Percentiles rank a stretch among this genome's conserved stretches.
Evolutionary conservation across 92 coral and sea anemone genomes (phyloP).

Genomic region (Phenganax marumi): DNA sequence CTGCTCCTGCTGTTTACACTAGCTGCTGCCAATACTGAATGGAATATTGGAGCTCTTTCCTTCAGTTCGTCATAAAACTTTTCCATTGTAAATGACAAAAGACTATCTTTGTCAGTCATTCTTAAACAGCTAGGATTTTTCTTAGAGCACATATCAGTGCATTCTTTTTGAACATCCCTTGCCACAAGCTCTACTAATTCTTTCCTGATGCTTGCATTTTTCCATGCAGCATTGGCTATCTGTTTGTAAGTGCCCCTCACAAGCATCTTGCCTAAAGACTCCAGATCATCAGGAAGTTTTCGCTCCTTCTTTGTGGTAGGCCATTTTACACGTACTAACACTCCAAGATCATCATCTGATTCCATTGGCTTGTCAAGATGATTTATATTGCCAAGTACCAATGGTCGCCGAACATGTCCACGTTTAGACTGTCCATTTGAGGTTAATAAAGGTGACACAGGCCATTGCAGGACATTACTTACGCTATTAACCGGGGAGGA

Average conservation of each 20-base stretch:
- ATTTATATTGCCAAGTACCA: slow-evolving; percentile 1
- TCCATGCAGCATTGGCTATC: slow-evolving; percentile 68
- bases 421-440: too few species aligned
- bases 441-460: too few species aligned
- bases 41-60: slow-evolving; percentile 60
- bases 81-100: slow-evolving; percentile 57
- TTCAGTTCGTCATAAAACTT: slow-evolving; percentile 45
- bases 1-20: slow-evolving; percentile 45
- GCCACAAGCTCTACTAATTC: slow-evolving; percentile 48
- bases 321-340: slow-evolving; percentile 49
- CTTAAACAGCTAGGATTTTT: slow-evolving; percentile 60
- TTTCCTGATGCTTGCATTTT: slow-evolving; percentile 43
- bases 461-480: too few species aligned
- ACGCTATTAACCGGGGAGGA: too few species aligned
- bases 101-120: slow-evolving; percentile 54
- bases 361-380: not conserved
- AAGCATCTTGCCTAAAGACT: slow-evolving; percentile 65
- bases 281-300: slow-evolving; percentile 62
- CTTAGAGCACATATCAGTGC: slow-evolving; percentile 59
- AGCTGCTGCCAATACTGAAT: slow-evolving; percentile 53
- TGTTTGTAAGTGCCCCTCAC: slow-evolving; percentile 64
- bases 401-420: not conserved
- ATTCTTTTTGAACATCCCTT: slow-evolving; percentile 57
- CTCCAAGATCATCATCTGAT: slow-evolving; percentile 43
- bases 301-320: slow-evolving; percentile 52